Conservation (phyloP, 2,888 invertebrate genomes). For the Hermaeophaga mercurialis region DNA sequence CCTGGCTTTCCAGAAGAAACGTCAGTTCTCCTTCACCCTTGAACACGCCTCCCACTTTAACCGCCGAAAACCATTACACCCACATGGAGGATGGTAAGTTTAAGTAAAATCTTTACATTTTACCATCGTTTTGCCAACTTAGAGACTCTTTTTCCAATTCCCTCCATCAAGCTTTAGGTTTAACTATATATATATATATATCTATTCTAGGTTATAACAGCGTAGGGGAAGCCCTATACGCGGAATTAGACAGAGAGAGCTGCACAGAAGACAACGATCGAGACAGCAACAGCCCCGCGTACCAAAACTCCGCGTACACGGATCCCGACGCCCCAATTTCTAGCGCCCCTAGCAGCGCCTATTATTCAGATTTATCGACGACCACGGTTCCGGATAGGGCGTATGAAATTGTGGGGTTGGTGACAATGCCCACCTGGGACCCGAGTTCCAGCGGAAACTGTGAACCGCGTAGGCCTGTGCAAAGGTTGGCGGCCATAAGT, state of each 20-base stretch:
- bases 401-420: conserved; percentile 66
- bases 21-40: conserved; percentile 55
- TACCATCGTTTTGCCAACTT: too few relatives aligned
- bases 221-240: conserved; percentile 69
- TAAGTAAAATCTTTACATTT: background rate
- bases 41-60: conserved; percentile 60
- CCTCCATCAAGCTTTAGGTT: too few relatives aligned
- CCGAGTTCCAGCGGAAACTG: conserved; percentile 49
- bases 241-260: conserved; percentile 69
- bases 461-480: conserved; percentile 52
- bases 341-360: conserved; percentile 75
- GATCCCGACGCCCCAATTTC: conserved; percentile 65
- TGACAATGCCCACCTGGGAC: conserved; percentile 59
- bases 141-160: too few relatives aligned
- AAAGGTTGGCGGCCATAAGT: conserved; percentile 62
- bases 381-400: conserved; percentile 62
- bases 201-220: conserved; percentile 57
- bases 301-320: conserved; percentile 72
- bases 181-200: too few relatives aligned
- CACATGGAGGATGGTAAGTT: conserved; percentile 66
- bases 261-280: conserved; percentile 38
- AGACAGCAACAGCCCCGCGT: conserved; percentile 63
- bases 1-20: conserved; percentile 52
- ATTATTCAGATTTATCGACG: conserved; percentile 72
- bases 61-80: conserved; percentile 73